phyloP scores from a whole-genome alignment of 1,140 invertebrate species.

The Globodera ellingtonae region DNA sequence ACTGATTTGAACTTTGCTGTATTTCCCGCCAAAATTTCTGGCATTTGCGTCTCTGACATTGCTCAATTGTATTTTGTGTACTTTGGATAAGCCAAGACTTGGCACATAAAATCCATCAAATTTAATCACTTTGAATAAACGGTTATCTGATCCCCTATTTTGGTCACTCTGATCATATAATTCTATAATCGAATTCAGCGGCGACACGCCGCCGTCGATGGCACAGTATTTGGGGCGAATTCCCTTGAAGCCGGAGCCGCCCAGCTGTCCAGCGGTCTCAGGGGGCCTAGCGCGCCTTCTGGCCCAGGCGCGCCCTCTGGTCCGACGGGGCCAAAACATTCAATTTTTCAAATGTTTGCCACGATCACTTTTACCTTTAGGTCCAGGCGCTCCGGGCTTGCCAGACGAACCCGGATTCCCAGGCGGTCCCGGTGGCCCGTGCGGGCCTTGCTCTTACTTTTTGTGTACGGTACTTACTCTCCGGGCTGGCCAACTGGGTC shows the following conservation, averaged over 20 bases:
- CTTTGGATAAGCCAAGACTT: too few relatives aligned
- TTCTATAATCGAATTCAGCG: conserved; percentile 19
- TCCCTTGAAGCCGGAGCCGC: conserved; percentile 57
- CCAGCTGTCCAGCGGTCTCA: conserved; percentile 31
- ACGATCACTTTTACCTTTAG: conserved; percentile 6
- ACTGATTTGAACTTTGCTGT: too few relatives aligned
- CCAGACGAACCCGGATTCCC: conserved; percentile 38
- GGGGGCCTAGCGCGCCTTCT: conserved; percentile 35
- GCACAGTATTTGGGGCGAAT: conserved; percentile 63
- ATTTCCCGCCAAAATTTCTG: too few relatives aligned
- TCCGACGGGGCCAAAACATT: conserved; percentile 22
- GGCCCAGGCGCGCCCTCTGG: conserved; percentile 42
- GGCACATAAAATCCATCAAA: too few relatives aligned
- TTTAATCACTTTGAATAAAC: too few relatives aligned
- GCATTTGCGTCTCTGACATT: too few relatives aligned
- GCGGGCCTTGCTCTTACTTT: conserved; percentile 23
- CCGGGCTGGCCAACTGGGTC: not conserved
- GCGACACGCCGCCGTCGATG: conserved; percentile 57
- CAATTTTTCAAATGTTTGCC: conserved; percentile 14
- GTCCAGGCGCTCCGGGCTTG: conserved; percentile 10
- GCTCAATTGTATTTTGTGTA: too few relatives aligned
- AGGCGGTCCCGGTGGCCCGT: conserved; percentile 43
- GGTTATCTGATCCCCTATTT: too few relatives aligned
- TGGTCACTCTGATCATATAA: too few relatives aligned
- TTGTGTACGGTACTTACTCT: not conserved